Base-by-base conservation (phyloP, 2,113 vertebrate genomes). In the Kryptolebias marmoratus region DNA sequence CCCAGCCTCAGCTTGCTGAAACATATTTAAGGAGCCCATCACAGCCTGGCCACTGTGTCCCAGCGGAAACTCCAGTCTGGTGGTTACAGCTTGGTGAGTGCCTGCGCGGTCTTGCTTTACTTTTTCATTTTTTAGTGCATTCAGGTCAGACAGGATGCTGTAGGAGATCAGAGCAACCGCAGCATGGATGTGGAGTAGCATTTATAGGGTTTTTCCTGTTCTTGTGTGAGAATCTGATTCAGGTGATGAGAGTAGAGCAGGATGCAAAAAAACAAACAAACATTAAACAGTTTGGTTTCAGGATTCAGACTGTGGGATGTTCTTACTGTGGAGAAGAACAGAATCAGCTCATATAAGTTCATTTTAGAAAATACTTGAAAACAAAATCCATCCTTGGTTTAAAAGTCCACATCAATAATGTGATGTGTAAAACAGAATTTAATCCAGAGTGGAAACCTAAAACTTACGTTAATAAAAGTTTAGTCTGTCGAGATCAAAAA, bases 11-110 rank as follows among this genome's bases (percentile, higher is more conserved):
- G 81, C 70, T 83, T 2, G 5, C 68, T 3, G 16, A 57, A 76
- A 64, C 75, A 77, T 94, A 94, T 94, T 93, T 95, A 94, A 94
- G 91, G 82, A 90, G 58, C 78, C 78, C 80, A 83, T 85, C 39
- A 55, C 61, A 80, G 80, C 65, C 69, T 89, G 47, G 52, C 68
- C 54, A 36, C 88, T 89, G 88, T 83, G 91, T 94, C 94, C 94
- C 93, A 88, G 93, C 85, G 86, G 88, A 95, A 93, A 87, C 89
- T 91, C 89, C 93, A 91, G 91, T 88, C 92, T 93, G 91, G 90
- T 67, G 65, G 69, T 88, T 62, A 83, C 90, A 90, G 80, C 91
- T 93, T 75, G 94, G 94, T 95, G 90, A 95, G 93, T 94, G 39
- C 69, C 42, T 64, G 42, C 77, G 12, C 60, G 48, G 11, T 65